Evolutionary conservation across 2,797 vertebrate genomes (phyloP).

Genomic region (Alosa sapidissima): DNA sequence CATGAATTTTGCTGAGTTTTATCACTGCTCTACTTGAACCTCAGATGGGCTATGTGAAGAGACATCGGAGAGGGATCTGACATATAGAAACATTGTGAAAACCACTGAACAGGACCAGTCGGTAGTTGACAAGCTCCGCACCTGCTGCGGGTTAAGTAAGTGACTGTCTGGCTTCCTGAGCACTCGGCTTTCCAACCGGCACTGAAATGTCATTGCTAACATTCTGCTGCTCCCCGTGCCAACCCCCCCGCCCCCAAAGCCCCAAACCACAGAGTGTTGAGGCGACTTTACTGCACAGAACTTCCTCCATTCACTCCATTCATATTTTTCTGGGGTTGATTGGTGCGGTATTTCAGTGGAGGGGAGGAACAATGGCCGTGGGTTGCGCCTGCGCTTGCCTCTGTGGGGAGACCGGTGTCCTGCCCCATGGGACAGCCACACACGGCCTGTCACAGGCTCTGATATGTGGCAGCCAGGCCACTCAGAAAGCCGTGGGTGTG

Average conservation of each 20-base stretch:
- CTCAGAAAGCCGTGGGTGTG: conserved; percentile 8
- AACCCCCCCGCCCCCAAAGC: neutral
- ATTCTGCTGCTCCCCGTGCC: neutral
- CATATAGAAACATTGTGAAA: neutral
- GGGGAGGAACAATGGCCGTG: neutral
- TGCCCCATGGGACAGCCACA: neutral
- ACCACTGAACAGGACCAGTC: neutral
- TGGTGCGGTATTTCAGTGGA: conserved; percentile 11
- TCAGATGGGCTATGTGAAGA: neutral
- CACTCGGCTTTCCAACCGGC: neutral
- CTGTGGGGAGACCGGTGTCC: neutral
- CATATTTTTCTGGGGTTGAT: conserved; percentile 14
- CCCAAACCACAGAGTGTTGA: neutral
- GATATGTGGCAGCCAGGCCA: conserved; percentile 5
- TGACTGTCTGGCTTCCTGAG: conserved; percentile 6
- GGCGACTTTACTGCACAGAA: neutral
- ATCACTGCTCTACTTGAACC: neutral
- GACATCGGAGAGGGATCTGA: neutral
- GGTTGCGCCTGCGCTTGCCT: neutral
- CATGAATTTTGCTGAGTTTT: neutral
- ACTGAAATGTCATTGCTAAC: neutral
- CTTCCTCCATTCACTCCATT: neutral
- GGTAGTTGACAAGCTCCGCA: neutral
- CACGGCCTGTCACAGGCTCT: conserved; percentile 11
- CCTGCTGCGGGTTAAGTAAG: conserved; percentile 7